Conservation (phyloP, 2,797 vertebrate genomes). For the Diplodus sargus region DNA sequence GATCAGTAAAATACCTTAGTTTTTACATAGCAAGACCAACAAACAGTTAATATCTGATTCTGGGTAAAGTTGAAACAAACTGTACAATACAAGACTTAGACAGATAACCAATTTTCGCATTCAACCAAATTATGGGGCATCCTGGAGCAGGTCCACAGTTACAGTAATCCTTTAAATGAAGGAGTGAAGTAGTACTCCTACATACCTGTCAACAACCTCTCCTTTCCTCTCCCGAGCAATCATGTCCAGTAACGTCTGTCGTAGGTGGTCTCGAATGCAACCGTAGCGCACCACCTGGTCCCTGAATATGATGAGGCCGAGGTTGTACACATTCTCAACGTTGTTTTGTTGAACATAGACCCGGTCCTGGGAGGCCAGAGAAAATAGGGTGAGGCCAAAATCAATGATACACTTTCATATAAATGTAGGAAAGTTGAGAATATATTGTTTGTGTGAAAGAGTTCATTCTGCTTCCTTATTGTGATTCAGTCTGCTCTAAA, state of each 20-base stretch:
- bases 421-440: background rate
- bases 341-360: conserved; percentile 99
- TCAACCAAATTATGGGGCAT: background rate
- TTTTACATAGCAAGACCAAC: background rate
- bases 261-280: conserved; percentile 95
- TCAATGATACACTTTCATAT: background rate
- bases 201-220: conserved; percentile 96
- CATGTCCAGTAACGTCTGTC: conserved; percentile 96
- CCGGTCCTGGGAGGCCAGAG: conserved; percentile 86
- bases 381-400: background rate
- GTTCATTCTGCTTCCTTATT: background rate
- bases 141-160: background rate
- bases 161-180: background rate
- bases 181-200: conserved; percentile 14
- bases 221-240: conserved; percentile 97
- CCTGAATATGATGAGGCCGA: conserved; percentile 98
- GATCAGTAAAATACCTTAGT: no score
- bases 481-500: background rate
- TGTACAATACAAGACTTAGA: background rate
- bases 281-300: conserved; percentile 97
- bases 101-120: background rate
- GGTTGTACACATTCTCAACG: conserved; percentile 98
- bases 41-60: background rate
- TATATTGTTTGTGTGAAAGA: no score
- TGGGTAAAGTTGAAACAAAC: background rate